Percentiles rank a stretch among this genome's conserved stretches.
Evolutionary conservation across 2,888 invertebrate species (phyloP).

Genomic region (Andricus quercusramuli): DNA sequence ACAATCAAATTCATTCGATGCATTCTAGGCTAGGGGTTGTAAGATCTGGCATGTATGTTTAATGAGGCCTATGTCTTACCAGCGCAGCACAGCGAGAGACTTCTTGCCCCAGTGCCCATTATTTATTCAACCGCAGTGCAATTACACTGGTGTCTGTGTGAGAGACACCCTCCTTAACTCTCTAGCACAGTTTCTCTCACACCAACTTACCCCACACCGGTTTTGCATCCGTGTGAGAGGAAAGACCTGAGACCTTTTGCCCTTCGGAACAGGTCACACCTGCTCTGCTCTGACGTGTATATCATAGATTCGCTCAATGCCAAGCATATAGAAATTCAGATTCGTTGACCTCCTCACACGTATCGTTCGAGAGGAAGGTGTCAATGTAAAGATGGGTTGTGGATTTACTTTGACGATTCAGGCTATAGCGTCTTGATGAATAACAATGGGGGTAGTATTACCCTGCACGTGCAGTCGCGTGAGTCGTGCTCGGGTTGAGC

Average conservation of each 20-base stretch:
- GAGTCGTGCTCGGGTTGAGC: background rate
- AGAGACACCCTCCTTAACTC: background rate
- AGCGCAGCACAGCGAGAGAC: conserved; percentile 55
- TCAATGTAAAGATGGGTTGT: conserved; percentile 9
- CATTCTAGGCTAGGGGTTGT: conserved; percentile 35
- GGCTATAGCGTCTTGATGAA: conserved; percentile 12
- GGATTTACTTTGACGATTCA: background rate
- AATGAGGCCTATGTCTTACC: conserved; percentile 67
- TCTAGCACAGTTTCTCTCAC: background rate
- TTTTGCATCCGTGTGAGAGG: background rate
- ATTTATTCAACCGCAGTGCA: conserved; percentile 68
- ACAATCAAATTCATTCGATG: conserved; percentile 18
- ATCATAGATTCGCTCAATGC: conserved; percentile 8
- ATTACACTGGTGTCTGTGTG: conserved; percentile 58
- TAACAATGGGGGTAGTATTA: background rate
- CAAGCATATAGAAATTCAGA: conserved; percentile 3
- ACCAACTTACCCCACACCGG: background rate
- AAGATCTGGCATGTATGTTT: conserved; percentile 66
- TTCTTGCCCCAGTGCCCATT: conserved; percentile 61
- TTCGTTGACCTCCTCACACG: conserved; percentile 22
- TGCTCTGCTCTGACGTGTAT: conserved; percentile 44
- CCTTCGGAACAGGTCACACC: conserved; percentile 42
- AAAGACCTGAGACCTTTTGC: conserved; percentile 29
- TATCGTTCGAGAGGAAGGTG: background rate
- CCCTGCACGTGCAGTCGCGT: background rate